phyloP scores from a whole-genome alignment of 2,113 vertebrate species.

The Takifugu bimaculatus region DNA sequence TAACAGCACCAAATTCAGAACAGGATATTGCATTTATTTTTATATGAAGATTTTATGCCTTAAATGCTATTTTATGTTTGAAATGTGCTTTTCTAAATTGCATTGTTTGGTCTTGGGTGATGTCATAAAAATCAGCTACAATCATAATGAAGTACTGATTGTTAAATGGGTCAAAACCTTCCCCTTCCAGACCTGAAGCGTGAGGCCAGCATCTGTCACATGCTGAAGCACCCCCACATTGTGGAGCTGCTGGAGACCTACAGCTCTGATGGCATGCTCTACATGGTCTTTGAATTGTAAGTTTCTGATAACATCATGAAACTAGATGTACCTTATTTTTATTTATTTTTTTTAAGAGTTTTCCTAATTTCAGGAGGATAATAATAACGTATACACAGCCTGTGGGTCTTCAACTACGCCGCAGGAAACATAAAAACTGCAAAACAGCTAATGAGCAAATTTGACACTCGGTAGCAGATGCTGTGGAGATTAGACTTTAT shows the following conservation, averaged over 20 bases:
- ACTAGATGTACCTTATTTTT: no score
- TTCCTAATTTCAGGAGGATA: no score
- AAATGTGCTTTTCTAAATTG: no score
- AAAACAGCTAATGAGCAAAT: neutral
- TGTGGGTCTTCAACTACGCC: neutral
- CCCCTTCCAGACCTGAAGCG: slow-evolving; percentile 90
- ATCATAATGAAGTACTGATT: neutral
- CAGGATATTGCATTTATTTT: no score
- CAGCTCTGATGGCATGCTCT: slow-evolving; percentile 96
- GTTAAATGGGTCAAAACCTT: neutral
- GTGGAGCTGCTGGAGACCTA: slow-evolving; percentile 97
- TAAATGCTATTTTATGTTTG: no score
- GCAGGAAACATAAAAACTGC: no score
- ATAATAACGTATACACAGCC: neutral
- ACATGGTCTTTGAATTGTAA: slow-evolving; percentile 86
- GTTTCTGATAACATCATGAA: slow-evolving; percentile 1
- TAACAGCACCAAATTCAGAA: no score
- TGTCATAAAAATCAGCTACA: neutral
- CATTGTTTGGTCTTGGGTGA: no score
- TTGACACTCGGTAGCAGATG: slow-evolving; percentile 7
- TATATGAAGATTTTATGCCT: no score
- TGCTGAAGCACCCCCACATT: slow-evolving; percentile 99
- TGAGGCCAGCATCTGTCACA: slow-evolving; percentile 99
- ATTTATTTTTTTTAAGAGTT: no score
- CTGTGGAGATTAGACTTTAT: slow-evolving; percentile 1